Evolutionary conservation across 2,888 invertebrate genomes (phyloP).

Genomic region (Escarpia spicata): DNA sequence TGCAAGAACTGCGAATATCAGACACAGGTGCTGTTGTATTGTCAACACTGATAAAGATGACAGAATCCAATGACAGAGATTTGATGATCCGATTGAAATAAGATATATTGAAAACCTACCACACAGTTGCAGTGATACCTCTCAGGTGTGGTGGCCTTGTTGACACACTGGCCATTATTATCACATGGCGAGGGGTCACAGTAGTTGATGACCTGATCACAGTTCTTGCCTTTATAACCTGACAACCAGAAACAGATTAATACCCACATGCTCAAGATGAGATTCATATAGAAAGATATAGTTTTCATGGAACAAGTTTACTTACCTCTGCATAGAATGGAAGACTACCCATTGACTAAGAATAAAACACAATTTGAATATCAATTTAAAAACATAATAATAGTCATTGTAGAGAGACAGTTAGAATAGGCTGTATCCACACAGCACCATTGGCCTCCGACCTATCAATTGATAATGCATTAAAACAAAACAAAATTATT

Average conservation of each 20-base stretch:
- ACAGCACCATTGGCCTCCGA: too few relatives aligned
- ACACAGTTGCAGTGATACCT: neutral
- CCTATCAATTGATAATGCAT: too few relatives aligned
- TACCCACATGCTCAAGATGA: neutral
- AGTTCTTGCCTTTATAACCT: slow-evolving; percentile 89
- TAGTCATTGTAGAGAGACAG: neutral
- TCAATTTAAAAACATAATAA: neutral
- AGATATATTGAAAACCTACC: neutral
- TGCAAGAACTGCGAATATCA: neutral
- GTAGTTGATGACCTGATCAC: slow-evolving; percentile 85
- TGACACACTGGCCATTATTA: slow-evolving; percentile 74
- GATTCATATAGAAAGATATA: neutral
- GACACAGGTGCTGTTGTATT: neutral
- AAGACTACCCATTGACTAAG: neutral
- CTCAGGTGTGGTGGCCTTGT: slow-evolving; percentile 13
- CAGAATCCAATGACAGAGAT: neutral
- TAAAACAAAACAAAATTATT: too few relatives aligned
- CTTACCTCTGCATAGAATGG: neutral
- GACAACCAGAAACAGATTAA: neutral
- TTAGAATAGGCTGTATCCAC: too few relatives aligned
- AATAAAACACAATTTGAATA: neutral
- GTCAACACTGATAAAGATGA: neutral
- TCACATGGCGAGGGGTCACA: slow-evolving; percentile 91
- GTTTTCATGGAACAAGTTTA: neutral
- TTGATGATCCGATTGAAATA: neutral